phyloP scores from a whole-genome alignment of 2,888 invertebrate species.

The Hecatera dysodea region DNA sequence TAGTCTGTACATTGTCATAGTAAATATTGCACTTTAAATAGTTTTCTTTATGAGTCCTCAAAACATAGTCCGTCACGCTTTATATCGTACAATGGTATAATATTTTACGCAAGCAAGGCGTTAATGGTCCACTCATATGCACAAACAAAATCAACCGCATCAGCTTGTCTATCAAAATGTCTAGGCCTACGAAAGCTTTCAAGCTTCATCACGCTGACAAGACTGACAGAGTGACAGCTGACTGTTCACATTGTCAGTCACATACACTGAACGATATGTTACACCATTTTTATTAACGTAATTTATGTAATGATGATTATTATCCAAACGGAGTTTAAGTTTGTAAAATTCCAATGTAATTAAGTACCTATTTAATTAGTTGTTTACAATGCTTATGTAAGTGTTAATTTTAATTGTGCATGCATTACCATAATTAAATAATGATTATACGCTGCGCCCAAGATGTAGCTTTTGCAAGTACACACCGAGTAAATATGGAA shows the following conservation, averaged over 20 bases:
- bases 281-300: conserved; percentile 14
- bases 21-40: background rate
- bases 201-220: conserved; percentile 23
- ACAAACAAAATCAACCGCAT: conserved; percentile 25
- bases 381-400: conserved; percentile 52
- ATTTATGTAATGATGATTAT: conserved; percentile 21
- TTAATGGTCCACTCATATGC: conserved; percentile 35
- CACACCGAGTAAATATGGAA: background rate
- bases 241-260: conserved; percentile 53
- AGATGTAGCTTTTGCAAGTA: background rate
- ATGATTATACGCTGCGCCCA: conserved; percentile 19
- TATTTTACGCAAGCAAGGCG: conserved; percentile 1
- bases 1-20: conserved; percentile 1
- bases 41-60: background rate
- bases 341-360: conserved; percentile 37
- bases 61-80: background rate
- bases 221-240: conserved; percentile 42
- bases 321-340: background rate
- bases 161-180: conserved; percentile 34
- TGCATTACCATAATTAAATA: conserved; percentile 35
- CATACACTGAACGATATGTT: conserved; percentile 25
- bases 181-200: conserved; percentile 40
- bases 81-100: background rate
- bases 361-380: conserved; percentile 32
- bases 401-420: conserved; percentile 42